A percentile compares a stretch with the other conserved stretches of the same genome.
Evolutionary conservation across 2,888 invertebrate species (phyloP).

Genomic region (Eristalis arbustorum): DNA sequence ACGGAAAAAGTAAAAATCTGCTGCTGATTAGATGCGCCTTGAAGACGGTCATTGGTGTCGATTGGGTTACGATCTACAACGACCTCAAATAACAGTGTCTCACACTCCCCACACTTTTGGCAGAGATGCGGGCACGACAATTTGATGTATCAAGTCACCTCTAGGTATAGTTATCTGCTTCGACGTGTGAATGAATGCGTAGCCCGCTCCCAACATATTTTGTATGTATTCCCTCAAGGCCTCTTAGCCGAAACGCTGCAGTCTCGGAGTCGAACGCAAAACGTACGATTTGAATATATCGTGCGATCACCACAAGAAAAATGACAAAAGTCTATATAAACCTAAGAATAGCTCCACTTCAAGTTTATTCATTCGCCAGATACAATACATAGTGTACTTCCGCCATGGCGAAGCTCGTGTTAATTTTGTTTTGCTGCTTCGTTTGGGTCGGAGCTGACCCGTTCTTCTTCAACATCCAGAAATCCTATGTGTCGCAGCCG

Average conservation of each 20-base stretch:
- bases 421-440: constrained; percentile 41
- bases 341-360: constrained; percentile 43
- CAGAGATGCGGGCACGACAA: not conserved
- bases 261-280: not conserved
- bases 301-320: not conserved
- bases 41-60: not conserved
- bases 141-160: not conserved
- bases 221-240: not conserved
- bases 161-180: not conserved
- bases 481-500: constrained; percentile 29
- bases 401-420: constrained; percentile 46
- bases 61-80: not conserved
- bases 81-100: not conserved
- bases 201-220: not conserved
- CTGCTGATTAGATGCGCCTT: not conserved
- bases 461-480: constrained; percentile 48
- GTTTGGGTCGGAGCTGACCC: constrained; percentile 43
- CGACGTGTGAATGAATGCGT: not conserved
- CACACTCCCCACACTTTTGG: not conserved
- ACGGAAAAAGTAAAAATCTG: not conserved
- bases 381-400: constrained; percentile 35
- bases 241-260: not conserved
- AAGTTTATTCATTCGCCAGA: constrained; percentile 60
- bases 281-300: not conserved
- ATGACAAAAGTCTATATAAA: constrained; percentile 58